Percentiles rank a stretch among this genome's conserved stretches.
phyloP scores from a whole-genome alignment of 2,888 invertebrate species.

The Orgyia antiqua region DNA sequence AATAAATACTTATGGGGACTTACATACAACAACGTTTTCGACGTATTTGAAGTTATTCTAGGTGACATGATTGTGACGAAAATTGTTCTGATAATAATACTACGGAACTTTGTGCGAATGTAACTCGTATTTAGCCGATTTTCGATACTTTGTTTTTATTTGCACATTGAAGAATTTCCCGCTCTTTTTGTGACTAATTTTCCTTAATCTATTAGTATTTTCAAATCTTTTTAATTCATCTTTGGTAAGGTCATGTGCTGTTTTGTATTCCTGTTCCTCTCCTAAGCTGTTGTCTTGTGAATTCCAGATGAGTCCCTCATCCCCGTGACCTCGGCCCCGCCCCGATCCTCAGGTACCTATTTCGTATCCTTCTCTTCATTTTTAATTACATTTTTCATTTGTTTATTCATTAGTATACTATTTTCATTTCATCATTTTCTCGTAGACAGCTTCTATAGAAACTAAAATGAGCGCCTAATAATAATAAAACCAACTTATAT shows the following conservation, averaged over 20 bases:
- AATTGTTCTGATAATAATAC: no score
- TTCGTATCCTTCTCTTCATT: slow-evolving; percentile 43
- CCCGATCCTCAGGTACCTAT: slow-evolving; percentile 74
- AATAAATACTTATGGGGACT: no score
- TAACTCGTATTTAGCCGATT: slow-evolving; percentile 4
- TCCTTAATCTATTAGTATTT: slow-evolving; percentile 20
- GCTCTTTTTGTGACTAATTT: slow-evolving; percentile 17
- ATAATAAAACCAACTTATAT: no score
- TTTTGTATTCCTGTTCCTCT: slow-evolving; percentile 48
- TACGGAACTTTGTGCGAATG: slow-evolving; percentile 2
- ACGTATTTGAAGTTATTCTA: no score
- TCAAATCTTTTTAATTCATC: slow-evolving; percentile 25
- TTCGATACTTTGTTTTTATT: slow-evolving; percentile 3
- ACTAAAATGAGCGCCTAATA: no score
- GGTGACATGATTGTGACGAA: no score
- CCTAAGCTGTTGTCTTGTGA: slow-evolving; percentile 74
- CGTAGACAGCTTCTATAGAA: no score
- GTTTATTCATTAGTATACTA: slow-evolving; percentile 27
- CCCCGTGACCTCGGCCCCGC: slow-evolving; percentile 73
- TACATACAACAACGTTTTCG: no score
- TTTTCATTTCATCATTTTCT: slow-evolving; percentile 22
- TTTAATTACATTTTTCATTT: slow-evolving; percentile 32
- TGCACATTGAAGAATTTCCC: no score
- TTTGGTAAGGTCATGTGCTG: slow-evolving; percentile 23
- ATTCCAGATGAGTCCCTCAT: slow-evolving; percentile 77